Conservation (phyloP, 2,113 vertebrate genomes). For the Arothron firmamentum region DNA sequence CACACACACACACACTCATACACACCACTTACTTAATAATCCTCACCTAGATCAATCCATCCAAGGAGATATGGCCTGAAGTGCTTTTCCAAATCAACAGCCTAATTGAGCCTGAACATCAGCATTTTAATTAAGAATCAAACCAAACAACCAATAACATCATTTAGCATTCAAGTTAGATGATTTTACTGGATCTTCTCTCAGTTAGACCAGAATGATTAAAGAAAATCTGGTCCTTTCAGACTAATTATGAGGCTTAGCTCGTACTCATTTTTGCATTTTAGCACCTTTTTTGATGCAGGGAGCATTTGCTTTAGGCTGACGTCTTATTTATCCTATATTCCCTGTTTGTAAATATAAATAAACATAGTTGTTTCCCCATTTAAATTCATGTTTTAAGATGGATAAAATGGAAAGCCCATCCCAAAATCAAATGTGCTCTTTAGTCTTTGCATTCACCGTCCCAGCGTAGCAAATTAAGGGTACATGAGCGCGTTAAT, state of each 20-base stretch:
- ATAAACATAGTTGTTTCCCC: too few relatives aligned
- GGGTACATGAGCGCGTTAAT: conserved; percentile 40
- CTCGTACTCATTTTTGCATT: conserved; percentile 7
- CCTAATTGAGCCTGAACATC: conserved; percentile 56
- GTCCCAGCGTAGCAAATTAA: too few relatives aligned
- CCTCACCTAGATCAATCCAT: conserved; percentile 67
- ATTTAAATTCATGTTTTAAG: too few relatives aligned
- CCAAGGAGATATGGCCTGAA: conserved; percentile 63
- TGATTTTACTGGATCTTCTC: conserved; percentile 35
- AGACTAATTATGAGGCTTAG: conserved; percentile 51
- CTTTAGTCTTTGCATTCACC: too few relatives aligned
- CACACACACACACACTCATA: conserved; percentile 15
- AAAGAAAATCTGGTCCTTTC: conserved; percentile 35
- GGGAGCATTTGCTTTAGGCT: conserved; percentile 16
- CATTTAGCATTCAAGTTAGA: conserved; percentile 29
- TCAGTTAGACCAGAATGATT: conserved; percentile 36
- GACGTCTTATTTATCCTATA: conserved; percentile 13
- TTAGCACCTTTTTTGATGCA: conserved; percentile 8
- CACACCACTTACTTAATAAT: conserved; percentile 52
- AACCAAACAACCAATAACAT: conserved; percentile 61
- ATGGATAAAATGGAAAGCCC: too few relatives aligned
- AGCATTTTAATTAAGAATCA: conserved; percentile 63
- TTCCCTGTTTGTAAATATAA: not conserved
- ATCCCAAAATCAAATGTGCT: too few relatives aligned
- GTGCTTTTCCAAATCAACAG: conserved; percentile 60